Conservation (phyloP, 35 echinoderm and acorn worm genomes). For the Anneissia japonica region DNA sequence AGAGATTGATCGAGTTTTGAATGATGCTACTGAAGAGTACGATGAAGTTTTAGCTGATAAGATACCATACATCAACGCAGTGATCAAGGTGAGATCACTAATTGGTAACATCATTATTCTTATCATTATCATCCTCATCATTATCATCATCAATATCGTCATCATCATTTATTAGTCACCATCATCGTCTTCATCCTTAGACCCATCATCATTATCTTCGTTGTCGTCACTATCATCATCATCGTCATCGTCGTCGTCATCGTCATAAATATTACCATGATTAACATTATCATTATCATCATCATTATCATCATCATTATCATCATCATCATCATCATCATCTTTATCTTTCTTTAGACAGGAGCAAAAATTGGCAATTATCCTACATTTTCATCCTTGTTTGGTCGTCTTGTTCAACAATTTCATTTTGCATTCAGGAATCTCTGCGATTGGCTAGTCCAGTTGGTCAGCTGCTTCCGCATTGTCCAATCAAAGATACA, state of each 20-base stretch:
- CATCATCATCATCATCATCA: too few relatives aligned
- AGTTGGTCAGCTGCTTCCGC: background rate
- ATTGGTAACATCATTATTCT: too few relatives aligned
- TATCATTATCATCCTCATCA: background rate
- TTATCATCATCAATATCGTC: background rate
- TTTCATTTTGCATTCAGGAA: background rate
- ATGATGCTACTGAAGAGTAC: background rate
- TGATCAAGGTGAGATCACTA: background rate
- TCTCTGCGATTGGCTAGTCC: background rate
- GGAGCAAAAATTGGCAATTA: too few relatives aligned
- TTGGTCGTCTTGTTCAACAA: too few relatives aligned
- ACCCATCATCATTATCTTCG: background rate
- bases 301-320: too few relatives aligned
- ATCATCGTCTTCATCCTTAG: background rate
- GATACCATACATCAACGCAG: background rate
- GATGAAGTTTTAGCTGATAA: background rate
- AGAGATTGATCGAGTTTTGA: background rate
- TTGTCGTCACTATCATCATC: background rate
- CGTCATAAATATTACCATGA: too few relatives aligned
- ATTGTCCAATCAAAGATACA: background rate
- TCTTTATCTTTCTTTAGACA: too few relatives aligned
- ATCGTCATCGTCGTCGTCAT: background rate
- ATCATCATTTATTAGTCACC: background rate
- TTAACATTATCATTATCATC: too few relatives aligned
- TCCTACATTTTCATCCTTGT: too few relatives aligned